Conservation (phyloP, 2,888 invertebrate species). For the Pseudeuparius sepicola region DNA sequence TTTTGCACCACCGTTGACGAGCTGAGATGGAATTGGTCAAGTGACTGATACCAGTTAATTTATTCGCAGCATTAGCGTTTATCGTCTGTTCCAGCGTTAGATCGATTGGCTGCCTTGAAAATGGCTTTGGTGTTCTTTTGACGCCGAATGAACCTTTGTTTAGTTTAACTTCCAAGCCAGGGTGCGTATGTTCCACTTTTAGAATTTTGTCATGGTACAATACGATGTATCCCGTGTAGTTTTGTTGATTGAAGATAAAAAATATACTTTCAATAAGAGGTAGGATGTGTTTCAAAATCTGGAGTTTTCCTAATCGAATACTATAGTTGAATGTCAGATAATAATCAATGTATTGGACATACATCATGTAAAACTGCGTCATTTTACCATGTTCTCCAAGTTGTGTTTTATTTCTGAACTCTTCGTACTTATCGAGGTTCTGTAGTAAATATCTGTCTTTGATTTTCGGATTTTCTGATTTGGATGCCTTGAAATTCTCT, state of each 20-base stretch:
- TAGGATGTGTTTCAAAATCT: too few species aligned
- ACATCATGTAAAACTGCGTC: too few species aligned
- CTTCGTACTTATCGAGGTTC: background rate
- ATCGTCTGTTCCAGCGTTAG: conserved; percentile 26
- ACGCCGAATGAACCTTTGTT: conserved; percentile 19
- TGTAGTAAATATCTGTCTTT: too few species aligned
- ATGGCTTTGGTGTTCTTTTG: conserved; percentile 18
- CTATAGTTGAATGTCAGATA: too few species aligned
- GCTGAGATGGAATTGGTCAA: conserved; percentile 16
- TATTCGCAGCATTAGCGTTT: conserved; percentile 27
- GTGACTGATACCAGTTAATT: too few species aligned
- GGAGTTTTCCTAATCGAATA: too few species aligned
- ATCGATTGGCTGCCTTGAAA: conserved; percentile 17
- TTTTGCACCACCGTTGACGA: conserved; percentile 27
- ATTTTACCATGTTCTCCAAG: conserved; percentile 5
- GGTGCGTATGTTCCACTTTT: conserved; percentile 14
- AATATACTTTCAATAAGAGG: conserved; percentile 17
- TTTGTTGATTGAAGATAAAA: conserved; percentile 16
- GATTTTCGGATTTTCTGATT: too few species aligned
- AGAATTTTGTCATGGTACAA: conserved; percentile 19
- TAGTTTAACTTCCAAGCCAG: conserved; percentile 12
- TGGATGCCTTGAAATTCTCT: too few species aligned
- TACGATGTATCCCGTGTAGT: conserved; percentile 22
- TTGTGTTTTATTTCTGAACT: background rate
- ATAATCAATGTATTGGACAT: too few species aligned